phyloP scores from a whole-genome alignment of 2,113 vertebrate species.

The Paraplagusia blochii region DNA sequence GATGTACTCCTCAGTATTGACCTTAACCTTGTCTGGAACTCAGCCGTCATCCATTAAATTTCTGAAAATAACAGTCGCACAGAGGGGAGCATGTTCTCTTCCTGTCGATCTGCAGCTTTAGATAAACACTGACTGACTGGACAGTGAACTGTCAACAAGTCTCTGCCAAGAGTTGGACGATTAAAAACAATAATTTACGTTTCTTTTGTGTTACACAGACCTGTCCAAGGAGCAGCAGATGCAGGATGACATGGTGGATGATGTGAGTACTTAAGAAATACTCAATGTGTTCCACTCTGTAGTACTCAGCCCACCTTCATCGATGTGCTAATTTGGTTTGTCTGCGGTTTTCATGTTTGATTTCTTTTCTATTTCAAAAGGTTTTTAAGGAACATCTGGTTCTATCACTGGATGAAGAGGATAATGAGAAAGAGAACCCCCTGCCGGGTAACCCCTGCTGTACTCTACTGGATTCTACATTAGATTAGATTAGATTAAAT shows the following conservation, averaged over 20 bases:
- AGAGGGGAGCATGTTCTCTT: slow-evolving; percentile 45
- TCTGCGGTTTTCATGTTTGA: not conserved
- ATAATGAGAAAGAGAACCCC: slow-evolving; percentile 30
- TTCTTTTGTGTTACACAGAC: slow-evolving; percentile 57
- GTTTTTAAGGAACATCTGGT: slow-evolving; percentile 61
- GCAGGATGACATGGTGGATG: slow-evolving; percentile 51
- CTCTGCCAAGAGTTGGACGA: slow-evolving; percentile 2
- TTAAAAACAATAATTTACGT: slow-evolving; percentile 26
- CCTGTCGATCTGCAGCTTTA: slow-evolving; percentile 33
- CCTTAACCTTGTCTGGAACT: slow-evolving; percentile 43
- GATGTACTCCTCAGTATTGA: slow-evolving; percentile 62
- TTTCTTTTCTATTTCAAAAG: slow-evolving; percentile 28
- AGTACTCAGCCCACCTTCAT: too few relatives aligned
- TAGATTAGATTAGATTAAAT: too few relatives aligned
- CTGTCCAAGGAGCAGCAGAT: slow-evolving; percentile 17
- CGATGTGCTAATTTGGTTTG: too few relatives aligned
- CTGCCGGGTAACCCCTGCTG: too few relatives aligned
- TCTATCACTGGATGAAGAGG: slow-evolving; percentile 58
- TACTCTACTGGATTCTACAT: too few relatives aligned
- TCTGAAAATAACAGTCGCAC: slow-evolving; percentile 49
- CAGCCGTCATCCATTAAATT: slow-evolving; percentile 43
- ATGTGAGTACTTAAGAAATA: slow-evolving; percentile 57
- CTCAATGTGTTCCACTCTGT: not conserved
- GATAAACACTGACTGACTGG: slow-evolving; percentile 26
- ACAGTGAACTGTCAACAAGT: slow-evolving; percentile 16